A percentile compares a stretch with the other conserved stretches of the same genome.
Evolutionary conservation across 2,113 vertebrate genomes (phyloP).

Genomic region (Oncorhynchus mykiss): DNA sequence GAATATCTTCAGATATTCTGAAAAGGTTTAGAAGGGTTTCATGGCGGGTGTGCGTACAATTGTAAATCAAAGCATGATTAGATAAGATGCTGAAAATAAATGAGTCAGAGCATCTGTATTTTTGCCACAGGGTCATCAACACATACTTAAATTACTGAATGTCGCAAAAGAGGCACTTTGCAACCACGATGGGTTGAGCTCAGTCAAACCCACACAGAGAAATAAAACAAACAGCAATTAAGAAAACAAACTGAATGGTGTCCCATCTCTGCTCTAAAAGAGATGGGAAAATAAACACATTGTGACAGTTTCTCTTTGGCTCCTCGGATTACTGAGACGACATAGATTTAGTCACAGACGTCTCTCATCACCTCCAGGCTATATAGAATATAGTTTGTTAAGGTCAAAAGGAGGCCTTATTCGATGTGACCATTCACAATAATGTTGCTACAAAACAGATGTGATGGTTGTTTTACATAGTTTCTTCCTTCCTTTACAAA

Average conservation of each 20-base stretch:
- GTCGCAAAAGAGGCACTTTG: neutral
- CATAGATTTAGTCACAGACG: neutral
- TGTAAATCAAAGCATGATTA: too few relatives aligned
- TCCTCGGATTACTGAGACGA: neutral
- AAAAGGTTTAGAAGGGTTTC: neutral
- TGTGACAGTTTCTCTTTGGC: neutral
- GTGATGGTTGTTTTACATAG: neutral
- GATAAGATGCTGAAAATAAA: too few relatives aligned
- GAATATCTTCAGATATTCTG: neutral
- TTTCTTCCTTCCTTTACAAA: neutral
- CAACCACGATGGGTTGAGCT: neutral
- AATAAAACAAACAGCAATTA: neutral
- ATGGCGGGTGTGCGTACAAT: neutral
- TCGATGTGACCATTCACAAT: neutral
- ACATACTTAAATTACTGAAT: neutral
- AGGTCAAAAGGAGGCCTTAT: neutral
- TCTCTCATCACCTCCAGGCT: neutral
- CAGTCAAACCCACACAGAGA: neutral
- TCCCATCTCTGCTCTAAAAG: neutral
- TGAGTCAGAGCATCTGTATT: too few relatives aligned
- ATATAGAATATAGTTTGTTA: neutral
- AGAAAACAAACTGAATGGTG: constrained; percentile 4
- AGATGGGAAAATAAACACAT: neutral
- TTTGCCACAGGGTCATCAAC: neutral
- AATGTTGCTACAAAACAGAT: neutral